A percentile compares a stretch with the other conserved stretches of the same genome.
These are phyloP conservation scores for Orgyia antiqua DNA, from an alignment of 2,888 invertebrate genomes.

Conservation along the genomic window DNA sequence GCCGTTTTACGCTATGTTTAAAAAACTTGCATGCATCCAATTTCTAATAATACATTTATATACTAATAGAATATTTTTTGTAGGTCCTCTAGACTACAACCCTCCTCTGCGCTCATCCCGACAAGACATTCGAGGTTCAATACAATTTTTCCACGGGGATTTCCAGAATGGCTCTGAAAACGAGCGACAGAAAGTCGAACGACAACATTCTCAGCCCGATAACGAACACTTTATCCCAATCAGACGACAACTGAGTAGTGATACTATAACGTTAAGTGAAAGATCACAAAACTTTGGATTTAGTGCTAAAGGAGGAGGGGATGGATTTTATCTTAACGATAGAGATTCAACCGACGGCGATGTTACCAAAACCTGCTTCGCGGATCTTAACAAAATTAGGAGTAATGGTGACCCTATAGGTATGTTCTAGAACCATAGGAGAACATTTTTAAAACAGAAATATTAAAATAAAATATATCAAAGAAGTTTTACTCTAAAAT, in stretches of 20 bases:
- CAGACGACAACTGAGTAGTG: constrained; percentile 80
- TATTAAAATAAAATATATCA: neutral
- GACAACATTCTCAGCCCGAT: constrained; percentile 78
- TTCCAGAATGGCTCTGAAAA: constrained; percentile 51
- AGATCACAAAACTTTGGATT: constrained; percentile 43
- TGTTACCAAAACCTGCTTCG: constrained; percentile 81
- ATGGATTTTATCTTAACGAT: constrained; percentile 65
- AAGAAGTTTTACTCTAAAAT: no score
- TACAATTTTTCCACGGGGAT: constrained; percentile 83
- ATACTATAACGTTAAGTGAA: constrained; percentile 59
- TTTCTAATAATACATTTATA: no score
- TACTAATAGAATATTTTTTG: no score
- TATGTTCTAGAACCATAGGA: constrained; percentile 34
- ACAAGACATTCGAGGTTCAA: constrained; percentile 85
- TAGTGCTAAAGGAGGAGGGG: constrained; percentile 56
- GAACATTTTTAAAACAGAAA: constrained; percentile 16
- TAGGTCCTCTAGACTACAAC: constrained; percentile 80
- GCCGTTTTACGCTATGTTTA: no score
- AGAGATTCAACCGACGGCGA: constrained; percentile 80
- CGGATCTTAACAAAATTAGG: constrained; percentile 81
- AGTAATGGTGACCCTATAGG: constrained; percentile 71
- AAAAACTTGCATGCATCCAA: no score
- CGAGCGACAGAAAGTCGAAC: constrained; percentile 65
- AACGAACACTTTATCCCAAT: constrained; percentile 46
- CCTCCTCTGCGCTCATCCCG: constrained; percentile 85